Evolutionary conservation across 2,113 vertebrate species (phyloP).

Genomic region (Puma concolor): DNA sequence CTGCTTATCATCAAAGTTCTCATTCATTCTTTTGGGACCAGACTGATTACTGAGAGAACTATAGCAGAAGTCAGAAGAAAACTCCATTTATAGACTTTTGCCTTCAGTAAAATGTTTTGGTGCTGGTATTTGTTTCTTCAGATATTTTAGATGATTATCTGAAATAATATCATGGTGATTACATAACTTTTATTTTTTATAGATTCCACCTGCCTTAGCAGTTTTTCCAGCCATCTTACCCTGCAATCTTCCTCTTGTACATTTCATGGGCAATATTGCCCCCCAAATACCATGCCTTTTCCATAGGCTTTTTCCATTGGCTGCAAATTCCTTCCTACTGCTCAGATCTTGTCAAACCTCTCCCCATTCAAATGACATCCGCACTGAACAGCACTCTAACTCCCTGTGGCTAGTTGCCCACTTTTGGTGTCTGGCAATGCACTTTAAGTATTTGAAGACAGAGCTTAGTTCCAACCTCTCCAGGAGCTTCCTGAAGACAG

Average conservation of each 20-base stretch:
- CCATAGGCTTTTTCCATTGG: not conserved
- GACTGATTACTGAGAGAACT: not conserved
- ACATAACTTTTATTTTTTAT: not conserved
- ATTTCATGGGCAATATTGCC: not conserved
- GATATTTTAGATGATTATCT: not conserved
- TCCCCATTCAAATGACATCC: not conserved
- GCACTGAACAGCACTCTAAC: not conserved
- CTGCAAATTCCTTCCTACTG: not conserved
- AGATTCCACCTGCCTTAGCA: not conserved
- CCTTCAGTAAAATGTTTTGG: not conserved
- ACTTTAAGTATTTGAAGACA: not conserved
- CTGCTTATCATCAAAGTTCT: constrained; percentile 41
- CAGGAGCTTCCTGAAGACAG: not conserved
- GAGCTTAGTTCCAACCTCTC: not conserved
- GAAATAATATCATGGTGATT: not conserved
- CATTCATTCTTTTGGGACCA: not conserved
- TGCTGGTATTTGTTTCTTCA: not conserved
- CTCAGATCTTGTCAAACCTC: not conserved
- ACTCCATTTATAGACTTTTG: not conserved
- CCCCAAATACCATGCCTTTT: not conserved
- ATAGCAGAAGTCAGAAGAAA: not conserved
- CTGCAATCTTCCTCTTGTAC: not conserved
- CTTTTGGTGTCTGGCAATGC: not conserved
- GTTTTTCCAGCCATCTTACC: not conserved
- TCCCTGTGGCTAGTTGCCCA: not conserved